Evolutionary conservation across 2,113 vertebrate species (phyloP), one percentile per base, ranked within the genome.

Genomic region (Carettochelys insculpta): DNA sequence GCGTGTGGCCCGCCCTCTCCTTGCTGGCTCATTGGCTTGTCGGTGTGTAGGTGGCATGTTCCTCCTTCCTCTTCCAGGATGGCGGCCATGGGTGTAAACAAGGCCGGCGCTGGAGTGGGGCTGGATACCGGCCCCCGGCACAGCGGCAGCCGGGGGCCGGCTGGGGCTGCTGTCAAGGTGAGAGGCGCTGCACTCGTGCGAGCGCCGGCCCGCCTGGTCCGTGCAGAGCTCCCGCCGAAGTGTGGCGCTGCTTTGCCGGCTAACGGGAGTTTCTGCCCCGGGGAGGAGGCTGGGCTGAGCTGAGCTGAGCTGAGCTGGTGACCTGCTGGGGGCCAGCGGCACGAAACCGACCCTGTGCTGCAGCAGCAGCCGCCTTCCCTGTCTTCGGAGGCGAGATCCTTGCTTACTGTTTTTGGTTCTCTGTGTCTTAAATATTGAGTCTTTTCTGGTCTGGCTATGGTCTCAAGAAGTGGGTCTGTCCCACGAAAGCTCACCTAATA

Each of bases 91-190:
- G 24, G 86, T 84, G 97, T 99, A 98, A 99, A 98, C 98, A 99
- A 98, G 97, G 96, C 97, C n/a, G 97, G 97, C 80, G 65, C 95
- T 25, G 94, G 94, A 27, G 94, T 96, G 1, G 97, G 97, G 84
- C 94, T 97, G 95, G 98, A 99, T 61, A 77, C 97, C 3, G 96
- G 97, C 95, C 75, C 93, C 65, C 98, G 83, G 34, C 31, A 77
- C 22, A 19, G 95, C 51, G 0, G 65, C 43, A 17, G 83, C 73
- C 90, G 93, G 83, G 97, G 83, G 48, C 53, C 98, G 11, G 91
- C 85, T 2, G 97, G 98, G 6, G 90, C 97, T 3, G 96, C 98
- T 0, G 99, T 99, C 38, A 99, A 99, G 99, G 99, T 99, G 95
- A 97, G 97, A 77, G 2, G 61, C 14, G 22, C 1, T 13, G 22